These are phyloP conservation scores for Xenopus borealis DNA, from an alignment of 2,113 vertebrate genomes.

Conservation along the genomic window DNA sequence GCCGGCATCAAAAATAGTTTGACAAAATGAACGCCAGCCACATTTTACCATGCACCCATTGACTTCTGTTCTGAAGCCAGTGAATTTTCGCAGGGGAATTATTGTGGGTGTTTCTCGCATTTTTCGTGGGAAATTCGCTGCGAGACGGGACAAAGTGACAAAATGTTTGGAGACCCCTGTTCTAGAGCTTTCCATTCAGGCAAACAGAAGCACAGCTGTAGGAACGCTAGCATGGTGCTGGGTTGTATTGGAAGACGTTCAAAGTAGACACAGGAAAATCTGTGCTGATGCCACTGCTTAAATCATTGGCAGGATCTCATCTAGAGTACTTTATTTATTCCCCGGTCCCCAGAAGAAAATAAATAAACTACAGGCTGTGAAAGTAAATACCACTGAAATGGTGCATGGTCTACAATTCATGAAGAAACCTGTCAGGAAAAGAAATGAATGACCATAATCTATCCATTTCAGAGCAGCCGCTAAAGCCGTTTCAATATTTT, in stretches of 20 bases:
- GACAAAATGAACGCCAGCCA: too few relatives aligned
- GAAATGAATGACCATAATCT: neutral
- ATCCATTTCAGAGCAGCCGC: neutral
- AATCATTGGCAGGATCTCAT: neutral
- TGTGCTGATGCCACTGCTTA: neutral
- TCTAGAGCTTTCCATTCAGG: neutral
- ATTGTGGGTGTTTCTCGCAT: too few relatives aligned
- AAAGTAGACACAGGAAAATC: neutral
- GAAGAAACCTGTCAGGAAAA: neutral
- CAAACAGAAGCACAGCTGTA: neutral
- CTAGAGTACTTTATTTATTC: conserved; percentile 1
- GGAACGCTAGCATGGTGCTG: neutral
- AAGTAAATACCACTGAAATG: neutral
- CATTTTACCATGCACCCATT: too few relatives aligned
- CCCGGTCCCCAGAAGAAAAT: neutral
- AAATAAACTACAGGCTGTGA: neutral
- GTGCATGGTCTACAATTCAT: neutral
- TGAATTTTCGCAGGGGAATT: too few relatives aligned
- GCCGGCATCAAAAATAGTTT: too few relatives aligned
- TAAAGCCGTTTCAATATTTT: neutral
- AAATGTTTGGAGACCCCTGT: too few relatives aligned
- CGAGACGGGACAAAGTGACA: too few relatives aligned
- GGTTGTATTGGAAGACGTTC: neutral
- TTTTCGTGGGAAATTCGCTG: too few relatives aligned
- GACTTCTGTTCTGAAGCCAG: too few relatives aligned